These are phyloP conservation scores for Molanna angustata DNA, from an alignment of 2,888 invertebrate species.

Conservation along the genomic window DNA sequence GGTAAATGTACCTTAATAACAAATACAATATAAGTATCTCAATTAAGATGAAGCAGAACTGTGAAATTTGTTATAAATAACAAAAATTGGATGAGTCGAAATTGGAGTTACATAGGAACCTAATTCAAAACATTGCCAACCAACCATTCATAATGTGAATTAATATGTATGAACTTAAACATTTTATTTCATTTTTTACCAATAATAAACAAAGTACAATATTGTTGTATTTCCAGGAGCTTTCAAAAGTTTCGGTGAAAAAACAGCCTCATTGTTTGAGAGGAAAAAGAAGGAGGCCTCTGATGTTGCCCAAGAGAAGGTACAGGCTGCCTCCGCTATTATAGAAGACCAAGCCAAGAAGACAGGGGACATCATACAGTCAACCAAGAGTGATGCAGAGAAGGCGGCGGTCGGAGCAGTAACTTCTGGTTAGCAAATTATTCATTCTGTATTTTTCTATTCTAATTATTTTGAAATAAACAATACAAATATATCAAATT, in stretches of 20 bases:
- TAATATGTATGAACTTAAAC: too few relatives aligned
- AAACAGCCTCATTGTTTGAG: slow-evolving; percentile 68
- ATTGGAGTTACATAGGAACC: too few relatives aligned
- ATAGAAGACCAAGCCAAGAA: slow-evolving; percentile 64
- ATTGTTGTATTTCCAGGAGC: slow-evolving; percentile 59
- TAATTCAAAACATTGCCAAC: too few relatives aligned
- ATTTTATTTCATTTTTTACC: too few relatives aligned
- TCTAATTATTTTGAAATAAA: not conserved
- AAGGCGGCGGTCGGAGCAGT: slow-evolving; percentile 55
- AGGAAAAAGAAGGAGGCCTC: slow-evolving; percentile 71
- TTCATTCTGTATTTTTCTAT: too few relatives aligned
- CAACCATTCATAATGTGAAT: too few relatives aligned
- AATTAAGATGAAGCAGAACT: too few relatives aligned
- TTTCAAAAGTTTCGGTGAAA: slow-evolving; percentile 68
- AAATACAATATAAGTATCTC: too few relatives aligned
- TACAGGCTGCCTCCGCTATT: slow-evolving; percentile 57
- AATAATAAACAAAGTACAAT: too few relatives aligned
- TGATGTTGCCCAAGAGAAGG: slow-evolving; percentile 62
- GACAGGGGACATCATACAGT: slow-evolving; percentile 57
- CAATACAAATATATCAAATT: not conserved
- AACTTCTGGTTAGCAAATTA: slow-evolving; percentile 41
- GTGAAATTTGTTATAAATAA: too few relatives aligned
- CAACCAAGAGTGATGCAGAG: slow-evolving; percentile 55
- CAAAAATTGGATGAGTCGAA: too few relatives aligned
- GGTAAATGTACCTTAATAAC: too few relatives aligned